Evolutionary conservation across 1,140 invertebrate genomes (phyloP), one percentile per base, ranked within the genome.

Genomic region (Trachymyrmex septentrionalis): DNA sequence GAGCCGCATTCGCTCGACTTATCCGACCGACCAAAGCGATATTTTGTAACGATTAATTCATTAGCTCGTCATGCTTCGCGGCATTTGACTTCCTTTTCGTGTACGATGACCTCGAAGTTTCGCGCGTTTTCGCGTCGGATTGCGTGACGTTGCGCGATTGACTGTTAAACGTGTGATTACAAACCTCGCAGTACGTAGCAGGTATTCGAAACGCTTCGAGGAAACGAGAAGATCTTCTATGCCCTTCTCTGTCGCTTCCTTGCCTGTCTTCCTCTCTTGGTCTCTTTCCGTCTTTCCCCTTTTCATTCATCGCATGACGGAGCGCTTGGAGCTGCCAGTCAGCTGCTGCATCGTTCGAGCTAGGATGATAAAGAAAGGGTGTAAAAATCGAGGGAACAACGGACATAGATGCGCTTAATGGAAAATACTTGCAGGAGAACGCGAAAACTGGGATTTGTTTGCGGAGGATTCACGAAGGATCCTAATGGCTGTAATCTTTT

Each of bases 111-210:
- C 59, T 64, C 84, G 59, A 24, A 86, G 77, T 66, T 86, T 75
- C 86, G 55, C 85, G 84, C 88, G 85, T 67, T 88, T 88, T 82
- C 75, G 82, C 55, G 19, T 55, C 38, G 69, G 80, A 75, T 93
- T 91, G 92, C 93, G 91, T 92, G 93, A 93, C 88, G 91, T 88
- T 88, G 57, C 30, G 80, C 90, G 91, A 92, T 93, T 88, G 90
- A 80, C 82, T 69, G 85, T 84, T 92, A 86, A 93, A 93, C 89
- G 88, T 92, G 90, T 90, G 92, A 94, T 94, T 93, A 93, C 92
- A 81, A 86, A 80, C 87, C 88, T 86, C 86, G 77, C 91, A 75
- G 87, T 85, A 85, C 77, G 38, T 57, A 90, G 76, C 66, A 57
- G 61, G 53, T 50, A 84, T 14, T 85, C 64, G 77, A 92, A 90